Conservation (phyloP, 1,140 invertebrate genomes). For the Phthorimaea operculella region DNA sequence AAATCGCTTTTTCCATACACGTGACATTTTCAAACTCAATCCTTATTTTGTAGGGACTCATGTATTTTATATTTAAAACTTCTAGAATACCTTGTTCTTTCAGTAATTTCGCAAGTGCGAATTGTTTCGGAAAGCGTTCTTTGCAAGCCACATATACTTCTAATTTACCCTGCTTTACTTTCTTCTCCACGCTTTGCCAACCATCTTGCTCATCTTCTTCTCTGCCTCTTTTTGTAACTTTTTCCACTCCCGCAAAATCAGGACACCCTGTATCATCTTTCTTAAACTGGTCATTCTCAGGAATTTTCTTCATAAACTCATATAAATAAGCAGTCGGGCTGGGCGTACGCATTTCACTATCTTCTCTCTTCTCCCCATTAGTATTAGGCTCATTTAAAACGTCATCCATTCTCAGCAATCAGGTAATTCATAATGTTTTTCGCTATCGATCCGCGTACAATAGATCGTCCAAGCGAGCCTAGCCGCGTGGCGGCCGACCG, state of each 20-base stretch:
- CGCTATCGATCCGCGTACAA: no score
- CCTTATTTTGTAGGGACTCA: slow-evolving; percentile 1
- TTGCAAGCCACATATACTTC: slow-evolving; percentile 1
- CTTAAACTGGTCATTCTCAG: neutral
- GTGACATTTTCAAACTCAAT: slow-evolving; percentile 6
- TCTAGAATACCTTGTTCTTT: neutral
- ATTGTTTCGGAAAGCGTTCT: slow-evolving; percentile 3
- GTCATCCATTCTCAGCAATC: neutral
- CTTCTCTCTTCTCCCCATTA: no score
- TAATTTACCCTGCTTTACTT: neutral
- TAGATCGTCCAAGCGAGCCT: neutral
- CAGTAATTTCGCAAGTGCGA: slow-evolving; percentile 5
- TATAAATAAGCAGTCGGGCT: neutral
- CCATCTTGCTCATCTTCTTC: neutral
- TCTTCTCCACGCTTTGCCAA: neutral
- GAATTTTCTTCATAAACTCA: neutral
- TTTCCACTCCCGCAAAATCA: neutral
- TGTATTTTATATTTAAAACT: slow-evolving; percentile 1
- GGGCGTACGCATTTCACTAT: no score
- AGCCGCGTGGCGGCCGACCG: neutral
- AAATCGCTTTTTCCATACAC: neutral
- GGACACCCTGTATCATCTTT: neutral
- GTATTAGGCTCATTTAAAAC: neutral
- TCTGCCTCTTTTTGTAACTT: neutral
- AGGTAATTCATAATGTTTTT: neutral